Percentiles rank a stretch among this genome's conserved stretches.
Conservation (phyloP, 37 sponge, comb jelly and placozoan species). For the Spongilla lacustris region DNA sequence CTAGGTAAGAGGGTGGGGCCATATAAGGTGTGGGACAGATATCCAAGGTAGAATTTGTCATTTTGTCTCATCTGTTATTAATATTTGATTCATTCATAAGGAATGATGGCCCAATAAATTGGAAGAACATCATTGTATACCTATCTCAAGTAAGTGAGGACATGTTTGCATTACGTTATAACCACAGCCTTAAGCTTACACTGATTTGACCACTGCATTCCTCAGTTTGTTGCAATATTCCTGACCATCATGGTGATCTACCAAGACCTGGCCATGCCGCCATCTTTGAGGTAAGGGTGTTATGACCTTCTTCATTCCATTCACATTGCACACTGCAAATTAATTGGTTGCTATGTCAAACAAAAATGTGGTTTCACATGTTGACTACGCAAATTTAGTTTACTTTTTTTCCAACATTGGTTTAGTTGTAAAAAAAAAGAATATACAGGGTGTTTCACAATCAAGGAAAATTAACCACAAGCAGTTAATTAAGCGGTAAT, state of each 20-base stretch:
- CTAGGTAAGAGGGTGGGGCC: constrained; percentile 43
- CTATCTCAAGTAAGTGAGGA: constrained; percentile 16
- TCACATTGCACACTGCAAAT: neutral
- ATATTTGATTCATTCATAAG: constrained; percentile 2
- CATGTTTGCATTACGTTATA: no score
- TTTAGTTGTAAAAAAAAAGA: no score
- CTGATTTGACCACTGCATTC: no score
- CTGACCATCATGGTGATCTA: constrained; percentile 6
- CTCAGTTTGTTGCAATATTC: no score
- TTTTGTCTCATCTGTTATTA: no score
- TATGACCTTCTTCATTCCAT: neutral
- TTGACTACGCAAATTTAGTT: no score
- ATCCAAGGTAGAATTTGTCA: neutral
- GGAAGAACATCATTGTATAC: constrained; percentile 22
- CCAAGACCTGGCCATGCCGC: constrained; percentile 17
- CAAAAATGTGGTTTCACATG: no score
- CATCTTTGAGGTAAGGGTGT: constrained; percentile 6
- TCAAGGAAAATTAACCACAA: no score
- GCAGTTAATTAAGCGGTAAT: no score
- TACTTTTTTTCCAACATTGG: no score
- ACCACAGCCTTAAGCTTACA: no score
- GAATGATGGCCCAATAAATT: constrained; percentile 27
- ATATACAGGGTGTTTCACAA: no score
- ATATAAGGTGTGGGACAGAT: neutral
- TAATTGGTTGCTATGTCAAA: neutral